Conservation (phyloP, 2,113 vertebrate genomes). For the Austrofundulus limnaeus region DNA sequence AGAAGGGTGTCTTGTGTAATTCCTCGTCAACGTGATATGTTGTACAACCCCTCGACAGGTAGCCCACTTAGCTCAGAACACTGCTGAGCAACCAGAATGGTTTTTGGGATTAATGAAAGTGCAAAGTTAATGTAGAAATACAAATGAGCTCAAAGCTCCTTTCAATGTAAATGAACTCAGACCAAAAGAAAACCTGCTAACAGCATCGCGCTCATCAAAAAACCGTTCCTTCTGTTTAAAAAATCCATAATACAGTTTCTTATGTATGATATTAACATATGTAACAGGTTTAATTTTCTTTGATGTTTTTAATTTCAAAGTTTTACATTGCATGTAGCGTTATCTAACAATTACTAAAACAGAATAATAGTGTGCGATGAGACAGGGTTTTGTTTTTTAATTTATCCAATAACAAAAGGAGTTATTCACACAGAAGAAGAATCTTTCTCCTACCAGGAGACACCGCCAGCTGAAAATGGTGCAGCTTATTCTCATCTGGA, state of each 20-base stretch:
- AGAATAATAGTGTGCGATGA: too few species aligned
- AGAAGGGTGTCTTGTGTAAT: conserved; percentile 36
- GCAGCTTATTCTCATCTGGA: conserved; percentile 93
- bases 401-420: too few species aligned
- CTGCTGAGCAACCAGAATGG: conserved; percentile 48
- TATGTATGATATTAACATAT: background rate
- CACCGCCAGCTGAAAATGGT: conserved; percentile 91
- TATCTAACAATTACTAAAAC: background rate
- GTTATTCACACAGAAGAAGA: background rate
- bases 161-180: conserved; percentile 10
- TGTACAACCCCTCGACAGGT: conserved; percentile 29
- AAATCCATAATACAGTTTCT: background rate
- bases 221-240: background rate
- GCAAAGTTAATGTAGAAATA: background rate
- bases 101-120: conserved; percentile 28
- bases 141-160: conserved; percentile 1
- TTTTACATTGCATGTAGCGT: background rate
- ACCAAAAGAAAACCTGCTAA: background rate
- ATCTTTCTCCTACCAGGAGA: conserved; percentile 86
- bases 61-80: conserved; percentile 30
- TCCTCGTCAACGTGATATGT: conserved; percentile 19
- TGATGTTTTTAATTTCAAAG: background rate
- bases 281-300: background rate
- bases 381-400: too few species aligned
- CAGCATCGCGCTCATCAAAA: conserved; percentile 1